Base-by-base conservation (phyloP, 1,140 invertebrate genomes). In the Melitaea cinxia region DNA sequence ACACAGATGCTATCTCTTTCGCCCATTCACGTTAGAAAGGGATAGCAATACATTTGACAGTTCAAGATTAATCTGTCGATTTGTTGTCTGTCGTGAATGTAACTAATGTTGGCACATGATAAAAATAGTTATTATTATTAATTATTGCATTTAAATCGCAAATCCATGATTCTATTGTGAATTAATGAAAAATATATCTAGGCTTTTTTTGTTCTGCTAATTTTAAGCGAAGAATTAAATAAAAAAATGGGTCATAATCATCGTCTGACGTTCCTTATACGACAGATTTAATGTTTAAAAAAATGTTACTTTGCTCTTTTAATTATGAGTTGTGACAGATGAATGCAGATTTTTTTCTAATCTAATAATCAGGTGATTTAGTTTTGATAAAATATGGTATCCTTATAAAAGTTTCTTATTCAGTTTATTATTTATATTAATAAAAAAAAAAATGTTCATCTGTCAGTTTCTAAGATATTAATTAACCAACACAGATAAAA, bases 61-160 rank as follows among this genome's bases (percentile, higher is more conserved):
- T 4, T 15, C 9, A 19, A 28, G 4, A 19, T 19, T 1, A 19
- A 45, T 19, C 10, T 37, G n/a, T 37, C 35, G 4, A 37, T 15
- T 14, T 37, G 35, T 37, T 42, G 45, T 26, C 33, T 47, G 26
- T 60, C 30, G 28, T 33, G 47, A 50, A 37, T 60, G 28, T 37
- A 39, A 42, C 37, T 3, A 23, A 17, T 59, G 66, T 60, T 58
- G 66, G 65, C 50, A 68, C 66, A 73, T 67, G 69, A 50, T 65
- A 58, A 62, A 9, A 73, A 76, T 72, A 71, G 68, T 72, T 70
- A 72, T 68, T 68, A 72, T 72, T 72, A 64, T 17, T 42, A 42
- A 68, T 65, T 83, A 80, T 78, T 83, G 83, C 83, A 85, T 85
- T 85, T 85, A 85, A 78, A 75, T 77, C 73, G 80, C 78, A 77